phyloP scores from a whole-genome alignment of 2,113 vertebrate genomes.

The Tachysurus vachellii region DNA sequence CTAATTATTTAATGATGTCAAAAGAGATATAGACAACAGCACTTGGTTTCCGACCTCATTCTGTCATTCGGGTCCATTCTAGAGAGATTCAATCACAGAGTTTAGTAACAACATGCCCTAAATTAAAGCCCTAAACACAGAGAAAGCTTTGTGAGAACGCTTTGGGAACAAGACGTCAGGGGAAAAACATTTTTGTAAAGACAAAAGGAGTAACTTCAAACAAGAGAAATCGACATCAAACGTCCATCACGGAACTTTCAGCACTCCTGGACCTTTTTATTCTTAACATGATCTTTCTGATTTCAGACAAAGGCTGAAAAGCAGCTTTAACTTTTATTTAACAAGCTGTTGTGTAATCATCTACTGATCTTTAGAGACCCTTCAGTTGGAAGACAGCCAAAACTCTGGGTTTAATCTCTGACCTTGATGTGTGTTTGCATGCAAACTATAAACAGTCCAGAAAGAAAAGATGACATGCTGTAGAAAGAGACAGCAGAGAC shows the following conservation, averaged over 20 bases:
- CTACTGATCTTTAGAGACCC: background rate
- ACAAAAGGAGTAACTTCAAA: background rate
- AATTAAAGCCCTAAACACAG: background rate
- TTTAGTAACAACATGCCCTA: background rate
- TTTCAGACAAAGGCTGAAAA: background rate
- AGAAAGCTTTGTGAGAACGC: background rate
- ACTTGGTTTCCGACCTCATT: constrained; percentile 28
- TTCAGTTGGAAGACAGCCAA: background rate
- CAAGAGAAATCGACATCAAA: background rate
- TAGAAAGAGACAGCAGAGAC: background rate
- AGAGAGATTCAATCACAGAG: background rate
- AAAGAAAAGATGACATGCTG: background rate
- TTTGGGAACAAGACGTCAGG: background rate
- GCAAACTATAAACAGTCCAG: background rate
- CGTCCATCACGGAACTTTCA: background rate
- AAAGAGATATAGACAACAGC: background rate
- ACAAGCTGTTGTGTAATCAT: background rate
- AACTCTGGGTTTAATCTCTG: background rate
- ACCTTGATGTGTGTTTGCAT: background rate
- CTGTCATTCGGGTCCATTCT: constrained; percentile 22
- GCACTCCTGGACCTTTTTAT: background rate
- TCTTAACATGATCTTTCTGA: background rate
- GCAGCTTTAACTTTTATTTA: background rate
- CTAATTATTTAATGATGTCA: background rate
- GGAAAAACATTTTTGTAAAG: background rate